Conservation (phyloP, 1,140 invertebrate genomes). For the Tribolium madens region DNA sequence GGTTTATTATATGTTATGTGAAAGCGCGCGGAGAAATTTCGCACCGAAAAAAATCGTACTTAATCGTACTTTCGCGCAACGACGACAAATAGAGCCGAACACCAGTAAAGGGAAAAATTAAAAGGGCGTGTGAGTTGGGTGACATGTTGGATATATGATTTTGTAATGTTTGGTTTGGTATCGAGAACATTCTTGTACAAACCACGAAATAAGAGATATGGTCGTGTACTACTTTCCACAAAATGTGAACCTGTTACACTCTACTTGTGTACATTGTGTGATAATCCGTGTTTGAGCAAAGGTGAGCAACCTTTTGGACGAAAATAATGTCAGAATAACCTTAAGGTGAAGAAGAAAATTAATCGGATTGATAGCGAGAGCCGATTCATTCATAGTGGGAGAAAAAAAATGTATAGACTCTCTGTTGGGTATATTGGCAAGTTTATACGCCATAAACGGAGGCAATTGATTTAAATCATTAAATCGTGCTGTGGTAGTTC, state of each 20-base stretch:
- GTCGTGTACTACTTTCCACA: not conserved
- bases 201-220: not conserved
- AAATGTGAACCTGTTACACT: not conserved
- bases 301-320: not conserved
- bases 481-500: conserved; percentile 25
- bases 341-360: too few species aligned
- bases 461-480: conserved; percentile 35
- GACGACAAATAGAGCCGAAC: not conserved
- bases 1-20: not conserved
- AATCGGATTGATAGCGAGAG: not conserved
- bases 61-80: not conserved
- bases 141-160: too few species aligned
- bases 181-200: too few species aligned
- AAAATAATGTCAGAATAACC: too few species aligned
- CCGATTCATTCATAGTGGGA: not conserved
- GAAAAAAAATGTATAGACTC: not conserved
- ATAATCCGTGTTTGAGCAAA: not conserved
- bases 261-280: not conserved
- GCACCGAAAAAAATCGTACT: not conserved
- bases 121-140: not conserved
- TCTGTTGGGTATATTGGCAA: not conserved
- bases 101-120: not conserved
- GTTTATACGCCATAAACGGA: conserved; percentile 17
- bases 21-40: not conserved
- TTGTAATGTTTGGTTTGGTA: too few species aligned